Base-by-base conservation (phyloP, 2,113 vertebrate genomes). In the Isurus oxyrinchus region DNA sequence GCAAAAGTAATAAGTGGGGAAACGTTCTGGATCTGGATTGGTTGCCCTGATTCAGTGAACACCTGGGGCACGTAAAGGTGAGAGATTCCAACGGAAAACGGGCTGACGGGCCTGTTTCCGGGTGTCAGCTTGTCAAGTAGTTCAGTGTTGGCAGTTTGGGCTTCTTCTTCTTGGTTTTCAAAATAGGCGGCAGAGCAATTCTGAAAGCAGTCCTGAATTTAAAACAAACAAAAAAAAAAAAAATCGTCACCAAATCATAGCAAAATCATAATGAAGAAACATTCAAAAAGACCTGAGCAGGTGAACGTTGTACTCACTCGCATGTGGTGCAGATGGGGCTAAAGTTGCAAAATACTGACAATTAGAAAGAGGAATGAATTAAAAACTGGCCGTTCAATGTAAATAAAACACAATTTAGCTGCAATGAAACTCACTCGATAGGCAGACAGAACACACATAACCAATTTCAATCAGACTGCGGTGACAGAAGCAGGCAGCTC, bases 301-400 rank as follows among this genome's bases (percentile, higher is more conserved):
- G 27, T 61, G 96, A 86, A 57, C 53, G 0, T 31, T 31, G 27
- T 97, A 99, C 99, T 99, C 96, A 99, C 99, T 99, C 99, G 98
- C 99, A 99, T 0, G 99, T 99, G 27, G 99, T 99, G 96, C 99
- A 99, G 97, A 99, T 99, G 16, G 99, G 99, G 97, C 99, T 99
- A 98, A 99, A 99, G 97, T 98, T 99, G 98, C 99, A 99, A 98
- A 99, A 99, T 97, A 99, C 99, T 99, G 97, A 35, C 72, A 67
- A 96, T 76, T 23, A 59, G 97, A 97, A 97, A 97, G 0, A 63
- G 96, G 96, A 97, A 95, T 23, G 96, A 96, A 40, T n/a, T 0
- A 76, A 57, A 16, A 96, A 55, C 21, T 6, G 53, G 4, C 4
- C 44, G 35, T 53, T 53, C 25, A 95, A 31, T 96, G 44, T n/a